phyloP scores from a whole-genome alignment of 2,113 vertebrate species.

The Mastomys coucha region DNA sequence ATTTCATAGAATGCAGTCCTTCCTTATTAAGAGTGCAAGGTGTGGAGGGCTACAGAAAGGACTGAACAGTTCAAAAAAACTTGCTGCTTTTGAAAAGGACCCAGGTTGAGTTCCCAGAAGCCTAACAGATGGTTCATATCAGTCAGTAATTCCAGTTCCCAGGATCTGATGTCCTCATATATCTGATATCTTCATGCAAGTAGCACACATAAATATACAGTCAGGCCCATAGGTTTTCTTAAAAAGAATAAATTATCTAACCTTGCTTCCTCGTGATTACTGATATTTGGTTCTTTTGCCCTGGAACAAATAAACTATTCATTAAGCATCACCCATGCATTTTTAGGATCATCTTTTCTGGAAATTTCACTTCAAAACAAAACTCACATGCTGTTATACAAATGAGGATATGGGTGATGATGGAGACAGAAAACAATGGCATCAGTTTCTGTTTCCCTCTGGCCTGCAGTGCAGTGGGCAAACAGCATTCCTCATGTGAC shows the following conservation, averaged over 20 bases:
- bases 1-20: neutral
- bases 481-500: conserved; percentile 32
- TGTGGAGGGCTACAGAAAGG: neutral
- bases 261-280: neutral
- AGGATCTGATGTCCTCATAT: neutral
- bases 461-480: neutral
- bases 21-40: neutral
- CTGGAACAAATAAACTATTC: neutral
- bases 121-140: neutral
- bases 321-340: neutral
- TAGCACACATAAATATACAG: no score
- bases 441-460: neutral
- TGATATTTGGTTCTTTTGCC: neutral
- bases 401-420: neutral
- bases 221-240: no score
- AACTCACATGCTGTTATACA: neutral
- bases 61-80: neutral
- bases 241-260: neutral
- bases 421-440: conserved; percentile 10
- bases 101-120: neutral
- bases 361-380: neutral
- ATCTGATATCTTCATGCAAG: neutral
- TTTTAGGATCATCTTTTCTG: neutral
- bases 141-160: neutral
- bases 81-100: neutral